Evolutionary conservation across 2,888 invertebrate genomes (phyloP), one percentile per base, ranked within the genome.

Genomic region (Drosophila mayaguana): DNA sequence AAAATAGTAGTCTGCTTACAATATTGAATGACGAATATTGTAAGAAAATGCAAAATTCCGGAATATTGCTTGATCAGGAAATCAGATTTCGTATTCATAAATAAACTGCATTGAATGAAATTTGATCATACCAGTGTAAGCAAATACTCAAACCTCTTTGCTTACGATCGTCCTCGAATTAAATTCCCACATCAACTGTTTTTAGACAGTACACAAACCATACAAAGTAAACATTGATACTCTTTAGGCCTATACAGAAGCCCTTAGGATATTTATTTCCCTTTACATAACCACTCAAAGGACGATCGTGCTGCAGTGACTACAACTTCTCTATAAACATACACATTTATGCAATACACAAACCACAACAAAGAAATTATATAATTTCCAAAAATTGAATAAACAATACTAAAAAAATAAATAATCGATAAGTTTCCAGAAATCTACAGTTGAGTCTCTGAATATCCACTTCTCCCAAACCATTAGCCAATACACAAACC

Each of bases 1-100:
- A 4, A 8, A 25, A 45, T 45, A 16, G 8, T 25, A 74, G 20
- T 14, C 32, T n/a, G n/a, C n/a, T n/a, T n/a, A 20, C 45, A 60
- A 32, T 32, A 32, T 32, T 32, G 32, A 32, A 11, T 3, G 32
- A 11, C 0, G 32, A 32, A 32, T 32, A 32, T 32, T 11, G 32
- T 32, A 32, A 9, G 32, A 32, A 32, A 32, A 32, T 32, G 32
- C 9, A 32, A 32, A 32, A 32, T 32, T 32, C 2, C 32, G 8
- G 32, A 32, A 11, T 28, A 28, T 28, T 9, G 32, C 5, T 28
- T 28, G 25, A 25, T 4, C 6, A 25, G 6, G 22, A 22, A 22
- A 22, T 22, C 22, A 25, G 5, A 28, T 1, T 28, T 28, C 8
- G 28, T 28, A 28, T 28, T 7, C 8, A 7, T 7, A 28, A 32